phyloP scores from a whole-genome alignment of 2,888 invertebrate genomes.

The Caenorhabditis virilis region DNA sequence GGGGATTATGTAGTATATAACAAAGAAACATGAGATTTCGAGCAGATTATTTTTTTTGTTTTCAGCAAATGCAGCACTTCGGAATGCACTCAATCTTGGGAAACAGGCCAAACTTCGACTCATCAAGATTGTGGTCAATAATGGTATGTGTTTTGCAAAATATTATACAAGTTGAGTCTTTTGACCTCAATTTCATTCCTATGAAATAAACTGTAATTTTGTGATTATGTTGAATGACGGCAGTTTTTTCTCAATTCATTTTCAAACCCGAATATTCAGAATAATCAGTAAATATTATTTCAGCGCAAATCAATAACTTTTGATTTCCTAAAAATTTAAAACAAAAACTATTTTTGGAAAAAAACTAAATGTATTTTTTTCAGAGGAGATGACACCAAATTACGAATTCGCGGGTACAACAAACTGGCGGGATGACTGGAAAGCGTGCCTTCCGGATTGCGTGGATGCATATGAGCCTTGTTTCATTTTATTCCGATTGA shows the following conservation, averaged over 20 bases:
- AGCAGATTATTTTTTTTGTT: no score
- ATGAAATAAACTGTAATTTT: no score
- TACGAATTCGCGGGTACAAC: constrained; percentile 57
- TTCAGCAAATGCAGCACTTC: constrained; percentile 64
- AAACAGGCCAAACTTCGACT: constrained; percentile 65
- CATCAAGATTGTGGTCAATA: constrained; percentile 67
- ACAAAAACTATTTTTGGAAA: background rate
- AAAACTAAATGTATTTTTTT: constrained; percentile 6
- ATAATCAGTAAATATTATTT: no score
- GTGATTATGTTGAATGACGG: no score
- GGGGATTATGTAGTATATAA: no score
- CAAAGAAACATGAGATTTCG: no score
- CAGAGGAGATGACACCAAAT: constrained; percentile 57
- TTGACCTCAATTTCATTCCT: no score
- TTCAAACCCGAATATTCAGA: no score
- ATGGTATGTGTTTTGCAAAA: no score
- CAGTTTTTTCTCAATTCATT: no score
- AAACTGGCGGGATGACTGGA: constrained; percentile 67
- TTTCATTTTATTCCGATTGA: constrained; percentile 82
- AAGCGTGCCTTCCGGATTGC: constrained; percentile 59
- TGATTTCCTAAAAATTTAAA: constrained; percentile 1
- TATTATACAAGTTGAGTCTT: no score
- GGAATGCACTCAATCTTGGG: constrained; percentile 64
- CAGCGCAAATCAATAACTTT: no score
- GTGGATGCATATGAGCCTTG: constrained; percentile 77